Base-by-base conservation (phyloP, 2,888 invertebrate genomes). In the Spisula solida region DNA sequence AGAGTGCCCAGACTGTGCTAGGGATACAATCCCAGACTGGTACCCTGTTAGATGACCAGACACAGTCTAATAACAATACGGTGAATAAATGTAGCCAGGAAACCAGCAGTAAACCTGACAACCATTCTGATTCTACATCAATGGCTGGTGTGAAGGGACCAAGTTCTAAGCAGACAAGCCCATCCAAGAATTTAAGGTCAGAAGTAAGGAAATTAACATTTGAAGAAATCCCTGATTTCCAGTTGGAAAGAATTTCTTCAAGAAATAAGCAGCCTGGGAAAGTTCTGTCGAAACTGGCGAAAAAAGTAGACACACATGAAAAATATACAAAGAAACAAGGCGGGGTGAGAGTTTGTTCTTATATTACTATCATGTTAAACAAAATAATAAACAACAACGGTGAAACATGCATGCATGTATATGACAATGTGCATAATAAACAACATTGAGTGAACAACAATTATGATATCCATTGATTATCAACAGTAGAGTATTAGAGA, bases 171-270 rank as follows among this genome's bases (percentile, higher is more conserved):
- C 51, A 75, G 47, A 70, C 41, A 12, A 83, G 75, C n/a, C 83
- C 70, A 60, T 48, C 18, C 51, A 75, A 48, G 20, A 48, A 31
- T 48, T 29, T 75, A 5, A 80, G 25, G 18, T 80, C 88, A 41
- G 88, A 92, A 86, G 87, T 92, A 20, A 75, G 93, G 34, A 80
- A 87, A 55, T 83, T 92, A 66, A 82, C 91, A 34, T 88, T 91
- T 86, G 87, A 82, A 60, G 31, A 86, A 41, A 78, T 56, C 56
- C 80, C 70, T 60, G 85, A 91, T 60, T 86, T 85, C 47, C 82
- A 75, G 25, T 80, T 88, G 4, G 88, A 89, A 56, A 85, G 84
- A 75, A 47, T 90, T 29, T 56, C 86, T n/a, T n/a, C 81, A 1
- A 81, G 88, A 34, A 90, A 84, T 51, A 85, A 79, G 25, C 70